Conservation (phyloP, 2,113 vertebrate species). For the Capricornis sumatraensis region DNA sequence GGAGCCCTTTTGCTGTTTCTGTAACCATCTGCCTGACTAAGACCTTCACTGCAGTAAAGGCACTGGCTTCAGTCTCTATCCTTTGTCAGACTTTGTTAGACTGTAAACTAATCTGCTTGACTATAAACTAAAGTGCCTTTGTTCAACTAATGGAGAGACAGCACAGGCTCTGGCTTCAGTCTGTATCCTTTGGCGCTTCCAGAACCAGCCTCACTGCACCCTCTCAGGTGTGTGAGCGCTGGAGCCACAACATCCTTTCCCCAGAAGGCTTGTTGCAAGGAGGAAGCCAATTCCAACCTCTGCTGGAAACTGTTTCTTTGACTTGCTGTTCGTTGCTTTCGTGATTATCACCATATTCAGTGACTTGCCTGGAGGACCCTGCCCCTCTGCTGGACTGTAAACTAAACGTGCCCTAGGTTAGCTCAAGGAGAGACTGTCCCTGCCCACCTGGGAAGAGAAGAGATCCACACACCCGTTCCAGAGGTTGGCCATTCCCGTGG, state of each 20-base stretch:
- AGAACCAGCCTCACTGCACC: not conserved
- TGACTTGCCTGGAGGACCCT: not conserved
- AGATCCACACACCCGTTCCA: not conserved
- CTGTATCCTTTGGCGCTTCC: not conserved
- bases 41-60: not conserved
- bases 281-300: not conserved
- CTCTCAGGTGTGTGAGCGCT: not conserved
- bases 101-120: not conserved
- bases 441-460: not conserved
- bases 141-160: not conserved
- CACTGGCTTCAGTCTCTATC: not conserved
- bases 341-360: not conserved
- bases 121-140: not conserved
- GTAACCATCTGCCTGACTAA: not conserved
- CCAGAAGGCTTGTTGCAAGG: not conserved
- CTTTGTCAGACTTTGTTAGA: not conserved
- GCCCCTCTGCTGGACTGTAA: not conserved
- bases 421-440: not conserved
- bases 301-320: not conserved
- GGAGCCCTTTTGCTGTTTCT: not conserved
- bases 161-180: not conserved
- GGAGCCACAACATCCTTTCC: not conserved
- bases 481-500: not conserved
- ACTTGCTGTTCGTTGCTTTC: accelerated
- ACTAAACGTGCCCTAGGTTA: not conserved